These are phyloP conservation scores for Perodicticus potto DNA, from an alignment of 2,797 vertebrate species.

Conservation along the genomic window DNA sequence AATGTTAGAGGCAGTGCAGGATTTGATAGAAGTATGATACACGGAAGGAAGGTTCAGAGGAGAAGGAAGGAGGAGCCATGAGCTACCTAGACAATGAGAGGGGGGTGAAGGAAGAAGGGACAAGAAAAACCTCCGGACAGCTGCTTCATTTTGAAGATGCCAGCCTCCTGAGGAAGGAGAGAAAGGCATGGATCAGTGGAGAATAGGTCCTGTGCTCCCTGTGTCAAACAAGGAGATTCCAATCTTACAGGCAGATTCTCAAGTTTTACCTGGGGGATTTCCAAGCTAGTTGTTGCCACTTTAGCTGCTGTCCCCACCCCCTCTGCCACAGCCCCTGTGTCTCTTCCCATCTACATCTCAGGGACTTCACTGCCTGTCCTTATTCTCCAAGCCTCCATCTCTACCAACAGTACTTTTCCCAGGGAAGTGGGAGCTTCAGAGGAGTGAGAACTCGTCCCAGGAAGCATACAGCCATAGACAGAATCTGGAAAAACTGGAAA, in stretches of 20 bases:
- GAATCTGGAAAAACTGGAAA: background rate
- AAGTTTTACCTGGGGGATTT: background rate
- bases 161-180: background rate
- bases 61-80: fast-evolving
- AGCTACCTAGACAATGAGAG: background rate
- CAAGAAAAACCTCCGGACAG: background rate
- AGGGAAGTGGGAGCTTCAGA: background rate
- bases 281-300: background rate
- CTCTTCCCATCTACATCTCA: background rate
- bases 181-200: background rate
- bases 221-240: background rate
- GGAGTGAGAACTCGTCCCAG: background rate
- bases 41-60: background rate
- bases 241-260: background rate
- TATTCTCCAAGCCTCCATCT: background rate
- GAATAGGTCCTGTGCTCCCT: background rate
- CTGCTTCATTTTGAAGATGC: background rate
- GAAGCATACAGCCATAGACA: background rate
- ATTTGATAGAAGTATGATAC: fast-evolving
- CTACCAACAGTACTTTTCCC: background rate
- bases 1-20: background rate
- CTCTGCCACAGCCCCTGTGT: background rate
- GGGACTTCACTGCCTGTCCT: background rate
- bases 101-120: background rate
- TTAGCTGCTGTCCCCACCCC: background rate